Percentiles rank a stretch among this genome's conserved stretches.
These are phyloP conservation scores for Leptocoma aspasia DNA, from an alignment of 2,113 vertebrate species.

Conservation along the genomic window DNA sequence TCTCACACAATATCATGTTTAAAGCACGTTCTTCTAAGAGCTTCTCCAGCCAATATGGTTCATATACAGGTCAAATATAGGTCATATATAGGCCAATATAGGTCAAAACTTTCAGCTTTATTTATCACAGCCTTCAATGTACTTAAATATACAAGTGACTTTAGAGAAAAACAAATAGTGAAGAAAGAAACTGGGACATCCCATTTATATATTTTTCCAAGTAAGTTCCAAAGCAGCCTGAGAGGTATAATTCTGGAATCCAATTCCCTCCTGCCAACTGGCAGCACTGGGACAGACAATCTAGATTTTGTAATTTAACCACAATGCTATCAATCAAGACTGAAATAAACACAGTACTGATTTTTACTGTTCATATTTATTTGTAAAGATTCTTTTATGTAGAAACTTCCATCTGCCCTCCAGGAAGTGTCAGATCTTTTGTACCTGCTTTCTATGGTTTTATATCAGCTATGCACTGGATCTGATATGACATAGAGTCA, in stretches of 20 bases:
- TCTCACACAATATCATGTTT: constrained; percentile 58
- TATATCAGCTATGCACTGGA: neutral
- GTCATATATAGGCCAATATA: too few species aligned
- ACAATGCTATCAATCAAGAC: neutral
- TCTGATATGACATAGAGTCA: neutral
- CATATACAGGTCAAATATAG: too few species aligned
- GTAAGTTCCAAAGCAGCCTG: neutral
- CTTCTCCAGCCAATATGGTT: neutral
- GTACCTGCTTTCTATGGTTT: neutral
- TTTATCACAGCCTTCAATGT: neutral
- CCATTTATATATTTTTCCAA: neutral
- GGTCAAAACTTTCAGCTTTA: neutral
- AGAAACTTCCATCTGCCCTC: neutral
- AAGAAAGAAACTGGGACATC: neutral
- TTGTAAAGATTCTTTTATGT: neutral
- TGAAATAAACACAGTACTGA: neutral
- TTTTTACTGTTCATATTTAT: neutral
- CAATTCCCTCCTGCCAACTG: neutral
- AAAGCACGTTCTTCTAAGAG: neutral
- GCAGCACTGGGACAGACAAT: neutral
- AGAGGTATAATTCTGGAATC: neutral
- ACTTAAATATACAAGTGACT: neutral
- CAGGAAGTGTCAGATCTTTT: neutral
- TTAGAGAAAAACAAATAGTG: neutral
- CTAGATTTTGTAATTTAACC: neutral